A percentile compares a stretch with the other conserved stretches of the same genome.
phyloP scores from a whole-genome alignment of 2,113 vertebrate genomes.

The Cacatua alba region DNA sequence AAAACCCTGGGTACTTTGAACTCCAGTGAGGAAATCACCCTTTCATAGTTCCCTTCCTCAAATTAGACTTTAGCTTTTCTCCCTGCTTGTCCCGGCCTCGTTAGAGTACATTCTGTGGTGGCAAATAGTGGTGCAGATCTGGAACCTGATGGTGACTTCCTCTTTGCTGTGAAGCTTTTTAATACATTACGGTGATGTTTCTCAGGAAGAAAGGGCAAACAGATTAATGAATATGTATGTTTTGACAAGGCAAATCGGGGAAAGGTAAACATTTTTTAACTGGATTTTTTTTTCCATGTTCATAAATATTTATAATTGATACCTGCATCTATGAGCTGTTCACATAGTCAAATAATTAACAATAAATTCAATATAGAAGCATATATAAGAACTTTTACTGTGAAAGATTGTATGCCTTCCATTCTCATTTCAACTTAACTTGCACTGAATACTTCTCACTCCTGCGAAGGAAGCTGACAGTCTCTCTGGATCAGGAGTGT shows the following conservation, averaged over 20 bases:
- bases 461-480: background rate
- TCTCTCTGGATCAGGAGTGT: background rate
- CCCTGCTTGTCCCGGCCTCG: fast-evolving
- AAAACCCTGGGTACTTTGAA: background rate
- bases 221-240: background rate
- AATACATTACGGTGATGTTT: background rate
- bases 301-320: background rate
- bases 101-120: background rate
- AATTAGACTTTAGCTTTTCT: background rate
- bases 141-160: background rate
- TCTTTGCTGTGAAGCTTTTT: background rate
- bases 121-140: background rate
- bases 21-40: background rate
- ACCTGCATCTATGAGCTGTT: background rate
- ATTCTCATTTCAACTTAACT: background rate
- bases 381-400: background rate
- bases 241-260: background rate
- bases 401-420: background rate
- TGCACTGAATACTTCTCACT: background rate
- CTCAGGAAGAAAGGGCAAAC: background rate
- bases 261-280: background rate
- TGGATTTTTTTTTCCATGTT: background rate
- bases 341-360: background rate
- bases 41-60: background rate
- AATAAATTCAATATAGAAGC: background rate